Base-by-base conservation (phyloP, 2,797 vertebrate species). In the Tokudaia muenninki region DNA sequence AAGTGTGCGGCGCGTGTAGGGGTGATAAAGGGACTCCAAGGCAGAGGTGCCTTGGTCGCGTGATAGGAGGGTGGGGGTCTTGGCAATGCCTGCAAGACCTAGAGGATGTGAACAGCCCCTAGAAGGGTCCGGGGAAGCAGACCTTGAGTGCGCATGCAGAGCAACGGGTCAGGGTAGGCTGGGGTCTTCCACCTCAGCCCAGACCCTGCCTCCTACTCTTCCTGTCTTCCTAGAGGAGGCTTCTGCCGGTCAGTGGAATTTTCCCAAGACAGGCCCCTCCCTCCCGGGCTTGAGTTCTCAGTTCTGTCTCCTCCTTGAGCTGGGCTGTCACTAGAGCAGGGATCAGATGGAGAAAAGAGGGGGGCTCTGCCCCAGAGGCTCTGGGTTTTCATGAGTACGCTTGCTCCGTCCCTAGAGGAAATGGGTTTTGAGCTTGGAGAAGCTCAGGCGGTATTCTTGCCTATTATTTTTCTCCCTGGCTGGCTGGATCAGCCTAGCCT, bases 181-280 rank as follows among this genome's bases (percentile, higher is more conserved):
- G 31, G 61, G 59, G 57, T 44, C 75, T 41, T 29, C 37, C 14
- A 86, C 31, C 88, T 44, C 72, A 14, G 44, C 21, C 79, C 29
- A n/a, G 77, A 75, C 74, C 26, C 29, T 77, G 47, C 29, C 80
- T 88, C 91, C 37, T 41, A 29, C 31, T 37, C 80, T 70, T 59
- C 77, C 65, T 65, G 83, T 75, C 50, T 61, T 83, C 89, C 67
- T 47, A 4, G 82, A 87, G 80, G 94, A 19, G 29, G 90, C 96
- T 59, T 63, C 82, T 93, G 91, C 81, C 2, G 70, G 87, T 37
- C 90, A 63, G 96, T 97, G 97, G 97, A 95, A 97, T 97, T 97
- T 97, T 83, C 97, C 97, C 96, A 83, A 75, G 94, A 83, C 92
- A 70, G 94, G 90, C 67, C 87, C 93, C 96, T 95, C 88, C 96